phyloP scores from a whole-genome alignment of 2,888 invertebrate genomes.

The Antheraea assamensis region DNA sequence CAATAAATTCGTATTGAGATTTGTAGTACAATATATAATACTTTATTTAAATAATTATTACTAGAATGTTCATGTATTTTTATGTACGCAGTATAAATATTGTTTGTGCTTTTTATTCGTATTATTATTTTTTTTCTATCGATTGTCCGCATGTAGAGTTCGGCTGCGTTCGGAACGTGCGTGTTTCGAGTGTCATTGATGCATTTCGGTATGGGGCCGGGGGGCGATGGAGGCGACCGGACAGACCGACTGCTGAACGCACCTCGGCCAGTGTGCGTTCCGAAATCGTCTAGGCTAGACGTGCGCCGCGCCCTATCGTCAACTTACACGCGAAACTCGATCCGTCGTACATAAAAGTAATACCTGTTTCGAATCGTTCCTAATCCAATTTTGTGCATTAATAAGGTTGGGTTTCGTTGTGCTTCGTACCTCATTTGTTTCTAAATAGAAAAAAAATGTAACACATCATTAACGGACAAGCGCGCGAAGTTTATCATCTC shows the following conservation, averaged over 20 bases:
- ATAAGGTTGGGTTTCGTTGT: slow-evolving; percentile 63
- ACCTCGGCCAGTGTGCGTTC: slow-evolving; percentile 72
- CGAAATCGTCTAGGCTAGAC: slow-evolving; percentile 62
- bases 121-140: slow-evolving; percentile 59
- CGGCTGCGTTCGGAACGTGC: slow-evolving; percentile 69
- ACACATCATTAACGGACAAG: slow-evolving; percentile 46
- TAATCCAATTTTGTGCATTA: slow-evolving; percentile 44
- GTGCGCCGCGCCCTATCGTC: slow-evolving; percentile 65
- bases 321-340: slow-evolving; percentile 75
- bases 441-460: slow-evolving; percentile 37
- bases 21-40: background rate
- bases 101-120: slow-evolving; percentile 2
- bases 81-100: background rate
- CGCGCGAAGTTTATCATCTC: slow-evolving; percentile 59
- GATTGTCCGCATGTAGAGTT: slow-evolving; percentile 56
- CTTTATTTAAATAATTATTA: background rate
- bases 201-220: slow-evolving; percentile 77
- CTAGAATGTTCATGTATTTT: background rate
- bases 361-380: slow-evolving; percentile 35
- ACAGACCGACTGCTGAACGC: slow-evolving; percentile 44
- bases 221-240: slow-evolving; percentile 58
- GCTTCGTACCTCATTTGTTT: slow-evolving; percentile 50
- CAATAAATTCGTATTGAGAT: background rate
- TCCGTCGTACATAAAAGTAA: slow-evolving; percentile 50
- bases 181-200: slow-evolving; percentile 80